Evolutionary conservation across 2,797 vertebrate species (phyloP).

Genomic region (Apodemus agrarius): DNA sequence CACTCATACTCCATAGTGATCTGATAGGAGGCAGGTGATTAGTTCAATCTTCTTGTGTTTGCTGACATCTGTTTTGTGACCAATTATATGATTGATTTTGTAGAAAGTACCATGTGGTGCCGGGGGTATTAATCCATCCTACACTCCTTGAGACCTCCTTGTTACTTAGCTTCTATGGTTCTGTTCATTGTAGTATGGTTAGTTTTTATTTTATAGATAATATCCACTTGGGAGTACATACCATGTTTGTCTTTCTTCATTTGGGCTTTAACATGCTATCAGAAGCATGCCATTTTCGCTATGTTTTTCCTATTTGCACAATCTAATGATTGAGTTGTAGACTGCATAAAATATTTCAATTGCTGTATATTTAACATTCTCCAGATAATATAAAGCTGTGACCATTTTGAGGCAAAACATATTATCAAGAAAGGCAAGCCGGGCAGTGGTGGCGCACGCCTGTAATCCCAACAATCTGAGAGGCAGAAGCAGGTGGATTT

Average conservation of each 20-base stretch:
- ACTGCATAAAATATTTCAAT: not conserved
- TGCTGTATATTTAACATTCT: not conserved
- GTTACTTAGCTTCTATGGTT: not conserved
- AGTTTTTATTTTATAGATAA: not conserved
- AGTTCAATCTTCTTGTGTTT: too few species aligned
- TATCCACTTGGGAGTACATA: not conserved
- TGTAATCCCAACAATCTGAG: too few species aligned
- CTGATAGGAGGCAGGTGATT: too few species aligned
- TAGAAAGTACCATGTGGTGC: too few species aligned
- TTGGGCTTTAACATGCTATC: not conserved
- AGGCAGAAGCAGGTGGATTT: too few species aligned
- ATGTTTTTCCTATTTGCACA: not conserved
- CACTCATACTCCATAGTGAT: too few species aligned
- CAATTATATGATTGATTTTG: too few species aligned
- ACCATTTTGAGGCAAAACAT: not conserved
- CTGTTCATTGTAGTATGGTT: not conserved
- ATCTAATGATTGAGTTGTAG: not conserved
- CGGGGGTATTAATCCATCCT: not conserved
- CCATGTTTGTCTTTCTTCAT: not conserved
- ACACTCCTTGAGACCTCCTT: not conserved
- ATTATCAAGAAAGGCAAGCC: not conserved
- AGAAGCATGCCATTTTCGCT: not conserved
- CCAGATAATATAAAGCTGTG: not conserved
- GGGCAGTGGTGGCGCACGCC: too few species aligned
- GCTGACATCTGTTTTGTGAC: too few species aligned